Conservation (phyloP, 2,888 invertebrate genomes). For the Teleogryllus oceanicus region DNA sequence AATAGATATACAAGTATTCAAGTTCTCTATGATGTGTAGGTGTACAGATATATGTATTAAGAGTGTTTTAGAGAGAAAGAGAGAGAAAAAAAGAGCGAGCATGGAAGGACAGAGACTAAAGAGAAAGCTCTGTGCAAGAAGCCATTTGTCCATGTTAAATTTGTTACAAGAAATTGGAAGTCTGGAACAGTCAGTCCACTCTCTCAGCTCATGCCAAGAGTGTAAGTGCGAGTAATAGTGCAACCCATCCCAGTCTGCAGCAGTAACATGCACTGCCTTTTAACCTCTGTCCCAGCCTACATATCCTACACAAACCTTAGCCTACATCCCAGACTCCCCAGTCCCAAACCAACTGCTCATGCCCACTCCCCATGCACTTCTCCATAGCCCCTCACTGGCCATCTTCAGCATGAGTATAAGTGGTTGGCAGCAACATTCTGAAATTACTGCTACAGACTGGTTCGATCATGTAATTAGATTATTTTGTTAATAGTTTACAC, state of each 20-base stretch:
- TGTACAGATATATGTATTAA: not conserved
- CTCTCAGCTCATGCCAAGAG: slow-evolving; percentile 24
- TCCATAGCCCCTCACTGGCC: slow-evolving; percentile 12
- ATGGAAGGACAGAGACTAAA: slow-evolving; percentile 36
- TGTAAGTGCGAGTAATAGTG: slow-evolving; percentile 22
- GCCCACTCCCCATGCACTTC: slow-evolving; percentile 21
- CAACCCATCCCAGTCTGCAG: slow-evolving; percentile 33
- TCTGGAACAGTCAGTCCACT: slow-evolving; percentile 18
- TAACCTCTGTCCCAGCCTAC: not conserved
- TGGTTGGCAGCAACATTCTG: slow-evolving; percentile 18
- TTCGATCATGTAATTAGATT: slow-evolving; percentile 20
- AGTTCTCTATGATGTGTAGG: slow-evolving; percentile 6
- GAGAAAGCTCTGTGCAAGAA: slow-evolving; percentile 35
- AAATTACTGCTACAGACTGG: slow-evolving; percentile 33
- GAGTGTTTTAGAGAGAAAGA: not conserved
- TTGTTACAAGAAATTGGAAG: slow-evolving; percentile 9
- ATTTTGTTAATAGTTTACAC: slow-evolving; percentile 4
- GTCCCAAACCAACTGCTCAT: slow-evolving; percentile 19
- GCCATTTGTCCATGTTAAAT: slow-evolving; percentile 23
- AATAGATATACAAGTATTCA: too few relatives aligned
- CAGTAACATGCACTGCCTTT: slow-evolving; percentile 29
- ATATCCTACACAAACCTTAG: not conserved
- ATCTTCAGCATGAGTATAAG: slow-evolving; percentile 22
- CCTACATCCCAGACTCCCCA: not conserved
- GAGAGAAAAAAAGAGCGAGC: slow-evolving; percentile 26